phyloP scores from a whole-genome alignment of 2,113 vertebrate genomes.

The Paradisaea rubra region DNA sequence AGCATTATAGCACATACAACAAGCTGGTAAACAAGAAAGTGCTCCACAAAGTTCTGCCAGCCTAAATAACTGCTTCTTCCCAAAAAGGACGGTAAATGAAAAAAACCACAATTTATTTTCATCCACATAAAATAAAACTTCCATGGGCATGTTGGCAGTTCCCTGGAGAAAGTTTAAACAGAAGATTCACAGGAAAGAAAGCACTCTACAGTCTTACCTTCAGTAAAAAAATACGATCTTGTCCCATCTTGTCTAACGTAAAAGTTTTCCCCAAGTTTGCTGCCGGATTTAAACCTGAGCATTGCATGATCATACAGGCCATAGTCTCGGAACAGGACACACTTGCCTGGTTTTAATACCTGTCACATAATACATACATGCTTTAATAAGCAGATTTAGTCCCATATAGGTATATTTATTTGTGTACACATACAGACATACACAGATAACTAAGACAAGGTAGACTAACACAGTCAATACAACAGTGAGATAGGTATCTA shows the following conservation, averaged over 20 bases:
- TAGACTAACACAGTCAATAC: neutral
- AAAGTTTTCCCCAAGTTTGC: constrained; percentile 91
- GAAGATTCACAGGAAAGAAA: neutral
- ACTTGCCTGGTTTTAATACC: constrained; percentile 88
- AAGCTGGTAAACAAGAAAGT: neutral
- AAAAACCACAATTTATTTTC: neutral
- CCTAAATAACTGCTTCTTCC: neutral
- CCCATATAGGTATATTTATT: neutral
- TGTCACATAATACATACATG: constrained; percentile 36
- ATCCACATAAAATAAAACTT: neutral
- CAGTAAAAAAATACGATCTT: constrained; percentile 90
- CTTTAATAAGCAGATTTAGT: neutral
- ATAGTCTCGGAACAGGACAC: constrained; percentile 91
- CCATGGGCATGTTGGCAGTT: neutral
- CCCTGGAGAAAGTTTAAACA: neutral
- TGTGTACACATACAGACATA: neutral
- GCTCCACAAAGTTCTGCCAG: neutral
- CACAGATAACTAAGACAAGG: neutral
- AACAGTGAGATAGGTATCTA: neutral
- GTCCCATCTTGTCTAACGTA: constrained; percentile 97
- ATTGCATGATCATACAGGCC: constrained; percentile 92
- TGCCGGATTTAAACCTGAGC: constrained; percentile 90
- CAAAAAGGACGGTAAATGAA: neutral
- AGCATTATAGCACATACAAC: neutral
- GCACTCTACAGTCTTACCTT: constrained; percentile 73